These are phyloP conservation scores for Kryphioiulus occultus DNA, from an alignment of 2,888 invertebrate genomes.

Conservation along the genomic window DNA sequence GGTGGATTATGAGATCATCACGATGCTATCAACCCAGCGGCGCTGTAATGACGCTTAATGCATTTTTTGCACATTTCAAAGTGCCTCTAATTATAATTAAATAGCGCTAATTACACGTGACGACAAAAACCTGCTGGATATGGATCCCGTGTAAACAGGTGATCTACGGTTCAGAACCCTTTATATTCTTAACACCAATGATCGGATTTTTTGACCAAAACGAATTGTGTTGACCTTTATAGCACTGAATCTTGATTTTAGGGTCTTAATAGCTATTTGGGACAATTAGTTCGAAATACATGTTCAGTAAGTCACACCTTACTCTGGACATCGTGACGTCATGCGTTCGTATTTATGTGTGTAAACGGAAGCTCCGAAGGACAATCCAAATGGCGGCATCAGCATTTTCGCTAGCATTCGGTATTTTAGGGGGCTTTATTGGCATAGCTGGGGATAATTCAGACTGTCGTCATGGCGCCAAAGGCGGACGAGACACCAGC, in stretches of 20 bases:
- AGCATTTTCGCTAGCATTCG: neutral
- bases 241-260: no score
- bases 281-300: no score
- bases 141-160: neutral
- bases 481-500: neutral
- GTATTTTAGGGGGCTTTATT: neutral
- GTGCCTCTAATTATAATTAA: neutral
- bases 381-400: neutral
- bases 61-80: neutral
- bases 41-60: neutral
- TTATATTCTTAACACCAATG: no score
- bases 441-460: neutral
- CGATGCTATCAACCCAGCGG: neutral
- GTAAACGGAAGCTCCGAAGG: neutral
- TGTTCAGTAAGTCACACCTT: no score
- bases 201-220: no score
- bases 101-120: neutral
- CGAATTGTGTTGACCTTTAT: no score
- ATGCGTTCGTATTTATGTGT: neutral
- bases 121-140: neutral
- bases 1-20: neutral
- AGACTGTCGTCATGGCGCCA: conserved; percentile 39
- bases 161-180: neutral
- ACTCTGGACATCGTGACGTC: neutral
- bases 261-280: no score